These are phyloP conservation scores for Agapornis roseicollis DNA, from an alignment of 2,113 vertebrate genomes.

Conservation along the genomic window DNA sequence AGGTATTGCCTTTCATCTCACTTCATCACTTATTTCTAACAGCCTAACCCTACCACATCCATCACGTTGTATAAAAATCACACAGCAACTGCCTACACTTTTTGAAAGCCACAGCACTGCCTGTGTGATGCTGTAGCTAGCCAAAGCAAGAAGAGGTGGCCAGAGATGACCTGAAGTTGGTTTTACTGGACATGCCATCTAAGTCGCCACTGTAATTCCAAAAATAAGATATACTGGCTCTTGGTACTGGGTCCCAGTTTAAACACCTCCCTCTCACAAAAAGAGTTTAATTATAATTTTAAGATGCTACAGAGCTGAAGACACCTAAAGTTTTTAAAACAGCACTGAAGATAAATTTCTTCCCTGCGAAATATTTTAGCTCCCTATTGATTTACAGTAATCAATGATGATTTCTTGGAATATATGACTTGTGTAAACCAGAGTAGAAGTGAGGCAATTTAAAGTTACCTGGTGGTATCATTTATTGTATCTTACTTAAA, in stretches of 20 bases:
- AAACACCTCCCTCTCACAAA: neutral
- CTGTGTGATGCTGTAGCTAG: rapidly evolving
- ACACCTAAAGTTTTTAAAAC: neutral
- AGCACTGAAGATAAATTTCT: neutral
- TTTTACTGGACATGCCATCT: neutral
- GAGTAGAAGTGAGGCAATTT: neutral
- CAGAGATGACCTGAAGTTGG: neutral
- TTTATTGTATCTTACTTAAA: neutral
- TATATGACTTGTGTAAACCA: neutral
- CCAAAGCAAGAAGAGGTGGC: neutral
- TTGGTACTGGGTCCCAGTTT: neutral
- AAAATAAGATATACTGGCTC: neutral
- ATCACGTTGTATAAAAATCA: rapidly evolving
- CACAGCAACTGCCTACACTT: neutral
- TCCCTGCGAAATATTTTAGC: neutral
- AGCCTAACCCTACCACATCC: neutral
- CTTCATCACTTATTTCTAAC: neutral
- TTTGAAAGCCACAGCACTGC: neutral
- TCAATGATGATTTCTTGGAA: neutral
- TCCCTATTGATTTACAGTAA: neutral
- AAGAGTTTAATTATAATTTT: neutral
- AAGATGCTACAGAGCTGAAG: neutral
- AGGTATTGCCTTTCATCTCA: neutral
- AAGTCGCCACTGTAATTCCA: neutral
- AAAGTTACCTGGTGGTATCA: neutral